These are phyloP conservation scores for Agonum fuliginosum DNA, from an alignment of 2,888 invertebrate species.

Conservation along the genomic window DNA sequence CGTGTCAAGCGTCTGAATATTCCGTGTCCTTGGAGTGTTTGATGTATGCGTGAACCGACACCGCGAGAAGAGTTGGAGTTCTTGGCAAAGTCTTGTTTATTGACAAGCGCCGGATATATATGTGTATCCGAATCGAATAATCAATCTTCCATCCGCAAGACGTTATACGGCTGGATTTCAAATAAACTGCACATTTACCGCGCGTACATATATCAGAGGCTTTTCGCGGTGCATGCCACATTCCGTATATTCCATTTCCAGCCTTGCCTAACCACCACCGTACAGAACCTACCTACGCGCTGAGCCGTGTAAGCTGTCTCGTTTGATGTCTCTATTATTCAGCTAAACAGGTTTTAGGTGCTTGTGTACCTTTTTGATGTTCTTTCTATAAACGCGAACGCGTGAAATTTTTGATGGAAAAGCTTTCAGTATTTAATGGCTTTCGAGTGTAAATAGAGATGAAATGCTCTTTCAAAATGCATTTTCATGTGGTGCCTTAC, in stretches of 20 bases:
- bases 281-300: conserved; percentile 4
- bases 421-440: conserved; percentile 53
- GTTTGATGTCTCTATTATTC: conserved; percentile 59
- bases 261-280: neutral
- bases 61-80: conserved; percentile 15
- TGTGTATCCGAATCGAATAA: conserved; percentile 53
- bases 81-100: conserved; percentile 54
- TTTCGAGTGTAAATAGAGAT: conserved; percentile 53
- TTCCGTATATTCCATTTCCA: conserved; percentile 45
- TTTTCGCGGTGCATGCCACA: conserved; percentile 22
- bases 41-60: conserved; percentile 23
- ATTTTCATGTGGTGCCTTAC: conserved; percentile 33
- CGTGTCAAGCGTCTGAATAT: too few species aligned
- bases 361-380: conserved; percentile 59
- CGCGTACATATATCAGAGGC: conserved; percentile 46
- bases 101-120: conserved; percentile 53
- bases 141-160: conserved; percentile 51
- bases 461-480: conserved; percentile 33
- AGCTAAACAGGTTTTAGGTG: conserved; percentile 57
- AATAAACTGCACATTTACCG: conserved; percentile 49
- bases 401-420: conserved; percentile 58
- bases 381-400: conserved; percentile 54
- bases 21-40: too few species aligned
- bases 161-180: conserved; percentile 44
- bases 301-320: conserved; percentile 56